Base-by-base conservation (phyloP, 2,113 vertebrate species). In the Misgurnus anguillicaudatus region DNA sequence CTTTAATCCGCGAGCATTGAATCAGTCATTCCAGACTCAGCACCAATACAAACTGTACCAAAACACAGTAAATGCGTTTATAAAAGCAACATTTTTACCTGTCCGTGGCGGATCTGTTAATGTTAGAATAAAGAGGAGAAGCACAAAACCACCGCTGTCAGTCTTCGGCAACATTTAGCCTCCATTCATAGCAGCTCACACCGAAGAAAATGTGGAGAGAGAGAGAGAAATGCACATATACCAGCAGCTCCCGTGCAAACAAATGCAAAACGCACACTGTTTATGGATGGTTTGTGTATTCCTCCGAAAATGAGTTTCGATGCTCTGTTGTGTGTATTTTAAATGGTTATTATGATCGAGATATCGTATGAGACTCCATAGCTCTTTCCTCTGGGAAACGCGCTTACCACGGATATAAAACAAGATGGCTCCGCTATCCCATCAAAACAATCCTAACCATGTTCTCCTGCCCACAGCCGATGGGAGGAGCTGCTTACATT, bases 81-180 rank as follows among this genome's bases (percentile, higher is more conserved):
- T 61, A 61, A 45, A 36, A 71, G 45, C 4, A 69, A 51, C n/a
- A 41, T n/a, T 87, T 31, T 82, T 94, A 98, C 96, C 97, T 96
- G 96, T 92, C 91, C 94, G 94, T 91, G 95, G 93, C 75, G 95
- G 95, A 92, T 97, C 95, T 89, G 95, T 96, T 88, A 95, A 83
- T 72, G 94, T 93, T 87, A 96, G 93, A 90, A 95, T 95, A 62
- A 97, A 94, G 88, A 98, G 87, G 89, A 95, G 89, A 90, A 98
- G 94, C 91, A 91, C 90, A 87, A 88, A 91, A 92, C 93, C 94
- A 89, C 95, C 94, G 94, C 95, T 95, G 94, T 96, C 95, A 90
- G 95, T 93, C 90, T 96, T 97, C 90, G 94, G 95, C 94, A 97
- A 95, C 97, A 97, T 98, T 97, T 98, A 98, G 97, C 96, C 97